These are phyloP conservation scores for Oncopodura yosiiana DNA, from an alignment of 1,140 invertebrate species.

Conservation along the genomic window DNA sequence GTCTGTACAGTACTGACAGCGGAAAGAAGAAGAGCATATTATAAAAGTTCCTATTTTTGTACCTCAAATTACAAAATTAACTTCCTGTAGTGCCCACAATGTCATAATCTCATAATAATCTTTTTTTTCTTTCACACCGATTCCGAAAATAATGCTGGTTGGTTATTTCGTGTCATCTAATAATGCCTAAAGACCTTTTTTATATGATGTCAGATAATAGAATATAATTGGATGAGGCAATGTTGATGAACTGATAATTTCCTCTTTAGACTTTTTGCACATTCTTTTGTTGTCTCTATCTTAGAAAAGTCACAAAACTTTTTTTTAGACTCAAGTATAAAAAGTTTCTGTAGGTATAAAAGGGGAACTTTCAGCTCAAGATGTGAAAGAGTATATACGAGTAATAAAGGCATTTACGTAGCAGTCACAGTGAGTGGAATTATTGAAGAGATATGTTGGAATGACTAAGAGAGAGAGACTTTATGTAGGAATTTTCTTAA, in stretches of 20 bases:
- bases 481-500: conserved; percentile 2
- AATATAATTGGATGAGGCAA: no score
- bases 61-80: no score
- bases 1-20: no score
- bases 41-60: no score
- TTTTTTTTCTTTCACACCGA: no score
- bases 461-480: background rate
- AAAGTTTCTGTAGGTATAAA: conserved; percentile 1
- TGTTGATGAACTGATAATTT: conserved; percentile 30
- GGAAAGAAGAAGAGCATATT: no score
- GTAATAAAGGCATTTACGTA: background rate
- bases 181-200: no score
- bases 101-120: no score
- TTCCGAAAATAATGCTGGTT: no score
- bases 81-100: no score
- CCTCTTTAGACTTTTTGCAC: conserved; percentile 23
- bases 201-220: no score
- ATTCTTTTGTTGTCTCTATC: conserved; percentile 20
- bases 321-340: conserved; percentile 4
- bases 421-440: background rate
- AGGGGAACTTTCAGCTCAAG: background rate
- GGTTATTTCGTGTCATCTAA: no score
- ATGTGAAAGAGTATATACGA: background rate
- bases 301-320: background rate
- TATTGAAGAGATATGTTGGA: background rate